Conservation (phyloP, 2,113 vertebrate genomes). For the Irena cyanogastra region DNA sequence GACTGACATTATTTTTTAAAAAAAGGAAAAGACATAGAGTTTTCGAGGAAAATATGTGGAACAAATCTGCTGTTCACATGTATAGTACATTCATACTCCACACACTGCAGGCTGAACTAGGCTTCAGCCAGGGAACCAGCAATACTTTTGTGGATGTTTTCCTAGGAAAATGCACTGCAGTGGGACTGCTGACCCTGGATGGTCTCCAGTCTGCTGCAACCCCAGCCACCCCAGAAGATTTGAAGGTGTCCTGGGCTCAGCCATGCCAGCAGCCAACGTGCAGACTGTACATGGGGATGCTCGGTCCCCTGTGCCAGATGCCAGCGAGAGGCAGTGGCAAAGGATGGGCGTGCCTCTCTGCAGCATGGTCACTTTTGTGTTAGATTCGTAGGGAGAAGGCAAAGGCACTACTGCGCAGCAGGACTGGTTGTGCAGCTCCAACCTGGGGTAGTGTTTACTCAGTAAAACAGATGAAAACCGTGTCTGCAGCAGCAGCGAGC, state of each 20-base stretch:
- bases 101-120: not conserved
- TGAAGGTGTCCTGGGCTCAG: not conserved
- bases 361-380: not conserved
- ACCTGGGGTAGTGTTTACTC: not conserved
- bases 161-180: accelerated
- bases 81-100: not conserved
- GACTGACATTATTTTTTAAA: conserved; percentile 34
- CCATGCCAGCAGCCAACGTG: accelerated
- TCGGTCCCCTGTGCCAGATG: not conserved
- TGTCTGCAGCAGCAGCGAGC: not conserved
- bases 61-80: not conserved
- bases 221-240: not conserved
- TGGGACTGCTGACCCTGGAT: not conserved
- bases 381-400: not conserved
- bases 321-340: not conserved
- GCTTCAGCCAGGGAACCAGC: not conserved
- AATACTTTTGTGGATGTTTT: not conserved
- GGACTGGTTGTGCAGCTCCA: not conserved
- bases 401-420: not conserved
- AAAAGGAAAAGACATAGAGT: not conserved
- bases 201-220: not conserved
- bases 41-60: not conserved
- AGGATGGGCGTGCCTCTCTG: not conserved
- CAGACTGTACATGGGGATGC: accelerated
- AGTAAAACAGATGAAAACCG: not conserved